Conservation (phyloP, 2,797 vertebrate species). For the Artibeus lituratus region DNA sequence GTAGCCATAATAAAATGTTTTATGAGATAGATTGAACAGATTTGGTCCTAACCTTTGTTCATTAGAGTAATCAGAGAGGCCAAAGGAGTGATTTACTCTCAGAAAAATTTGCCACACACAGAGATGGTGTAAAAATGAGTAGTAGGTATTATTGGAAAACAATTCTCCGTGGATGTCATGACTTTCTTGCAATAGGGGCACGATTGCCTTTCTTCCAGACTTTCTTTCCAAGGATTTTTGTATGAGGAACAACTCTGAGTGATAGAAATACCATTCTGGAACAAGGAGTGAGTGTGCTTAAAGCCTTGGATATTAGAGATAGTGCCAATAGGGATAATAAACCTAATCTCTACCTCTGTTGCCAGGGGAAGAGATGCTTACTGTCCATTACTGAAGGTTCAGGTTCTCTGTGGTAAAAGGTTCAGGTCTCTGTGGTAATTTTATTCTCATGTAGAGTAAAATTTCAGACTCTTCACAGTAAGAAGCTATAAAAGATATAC, state of each 20-base stretch:
- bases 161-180: neutral
- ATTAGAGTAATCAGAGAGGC: neutral
- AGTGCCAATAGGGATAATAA: neutral
- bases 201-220: neutral
- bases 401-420: neutral
- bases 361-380: neutral
- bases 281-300: neutral
- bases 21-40: neutral
- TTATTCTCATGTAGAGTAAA: neutral
- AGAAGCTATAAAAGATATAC: neutral
- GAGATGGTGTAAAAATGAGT: neutral
- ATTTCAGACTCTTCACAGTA: neutral
- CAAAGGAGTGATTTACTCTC: neutral
- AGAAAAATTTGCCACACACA: neutral
- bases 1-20: neutral
- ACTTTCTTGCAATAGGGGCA: neutral
- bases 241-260: neutral
- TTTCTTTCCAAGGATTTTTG: neutral
- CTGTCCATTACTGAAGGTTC: neutral
- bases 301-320: neutral
- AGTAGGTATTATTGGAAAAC: neutral
- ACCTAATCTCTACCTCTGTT: neutral
- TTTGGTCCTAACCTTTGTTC: neutral
- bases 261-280: neutral
- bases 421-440: no score